Evolutionary conservation across 2,888 invertebrate genomes (phyloP).

Genomic region (Chouioia cunea): DNA sequence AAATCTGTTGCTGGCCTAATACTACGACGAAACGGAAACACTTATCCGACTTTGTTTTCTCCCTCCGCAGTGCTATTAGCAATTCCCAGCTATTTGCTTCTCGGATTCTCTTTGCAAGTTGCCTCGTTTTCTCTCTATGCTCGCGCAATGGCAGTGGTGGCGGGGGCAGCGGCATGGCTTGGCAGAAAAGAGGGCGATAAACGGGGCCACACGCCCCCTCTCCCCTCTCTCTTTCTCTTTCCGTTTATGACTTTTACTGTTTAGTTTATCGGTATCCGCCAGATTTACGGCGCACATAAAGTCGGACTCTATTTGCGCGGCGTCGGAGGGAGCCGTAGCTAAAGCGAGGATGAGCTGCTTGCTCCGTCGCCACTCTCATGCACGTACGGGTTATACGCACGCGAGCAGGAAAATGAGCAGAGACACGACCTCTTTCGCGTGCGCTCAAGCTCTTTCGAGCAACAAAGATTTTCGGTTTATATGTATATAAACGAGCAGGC

Average conservation of each 20-base stretch:
- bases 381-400: background rate
- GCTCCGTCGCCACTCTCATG: background rate
- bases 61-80: too few relatives aligned
- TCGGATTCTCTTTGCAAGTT: too few relatives aligned
- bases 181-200: conserved; percentile 26
- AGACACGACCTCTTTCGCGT: conserved; percentile 7
- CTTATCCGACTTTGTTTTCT: too few relatives aligned
- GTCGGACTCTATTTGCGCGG: conserved; percentile 48
- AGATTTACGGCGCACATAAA: conserved; percentile 54
- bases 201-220: background rate
- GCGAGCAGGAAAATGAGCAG: conserved; percentile 7
- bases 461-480: too few relatives aligned
- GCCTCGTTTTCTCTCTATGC: background rate
- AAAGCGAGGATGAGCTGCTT: conserved; percentile 5
- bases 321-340: conserved; percentile 18
- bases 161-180: background rate
- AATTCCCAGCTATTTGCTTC: background rate
- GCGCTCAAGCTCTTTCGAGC: background rate
- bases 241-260: conserved; percentile 55
- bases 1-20: too few relatives aligned
- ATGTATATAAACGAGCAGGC: too few relatives aligned
- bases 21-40: too few relatives aligned
- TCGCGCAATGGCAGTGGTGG: too few relatives aligned
- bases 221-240: background rate
- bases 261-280: conserved; percentile 55